Evolutionary conservation across 2,797 vertebrate species (phyloP).

Genomic region (Fundulus diaphanus): DNA sequence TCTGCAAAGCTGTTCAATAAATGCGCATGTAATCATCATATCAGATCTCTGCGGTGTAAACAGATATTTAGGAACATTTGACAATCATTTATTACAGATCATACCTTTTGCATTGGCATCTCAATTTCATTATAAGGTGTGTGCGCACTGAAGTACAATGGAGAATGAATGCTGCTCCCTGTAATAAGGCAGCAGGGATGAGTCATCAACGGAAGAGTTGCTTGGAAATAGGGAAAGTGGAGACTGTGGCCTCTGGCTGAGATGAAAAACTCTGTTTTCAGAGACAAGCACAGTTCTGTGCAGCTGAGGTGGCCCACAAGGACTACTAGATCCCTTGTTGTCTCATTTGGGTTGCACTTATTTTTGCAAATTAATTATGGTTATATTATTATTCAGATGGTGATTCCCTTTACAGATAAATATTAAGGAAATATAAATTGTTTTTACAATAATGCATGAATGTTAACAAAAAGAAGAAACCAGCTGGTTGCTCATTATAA

Average conservation of each 20-base stretch:
- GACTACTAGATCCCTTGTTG: constrained; percentile 42
- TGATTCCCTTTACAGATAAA: constrained; percentile 32
- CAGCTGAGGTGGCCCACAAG: constrained; percentile 61
- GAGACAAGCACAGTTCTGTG: constrained; percentile 57
- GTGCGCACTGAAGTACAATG: constrained; percentile 76
- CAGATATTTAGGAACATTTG: constrained; percentile 59
- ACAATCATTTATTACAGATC: constrained; percentile 55
- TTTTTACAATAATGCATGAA: constrained; percentile 2
- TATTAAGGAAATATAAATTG: constrained; percentile 14
- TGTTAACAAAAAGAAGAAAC: neutral
- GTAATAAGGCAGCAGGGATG: constrained; percentile 82
- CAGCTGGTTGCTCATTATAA: neutral
- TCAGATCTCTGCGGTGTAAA: constrained; percentile 47
- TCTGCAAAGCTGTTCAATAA: constrained; percentile 7
- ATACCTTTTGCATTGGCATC: constrained; percentile 49
- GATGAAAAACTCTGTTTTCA: constrained; percentile 73
- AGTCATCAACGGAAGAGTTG: constrained; percentile 80
- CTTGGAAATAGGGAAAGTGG: constrained; percentile 74
- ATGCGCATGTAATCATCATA: constrained; percentile 34
- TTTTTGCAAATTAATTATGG: constrained; percentile 43
- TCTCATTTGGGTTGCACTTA: constrained; percentile 36
- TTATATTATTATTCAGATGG: constrained; percentile 26
- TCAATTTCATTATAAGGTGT: constrained; percentile 78
- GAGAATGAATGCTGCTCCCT: constrained; percentile 72
- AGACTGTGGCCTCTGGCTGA: constrained; percentile 75